These are phyloP conservation scores for Ameiurus melas DNA, from an alignment of 2,113 vertebrate species.

Conservation along the genomic window DNA sequence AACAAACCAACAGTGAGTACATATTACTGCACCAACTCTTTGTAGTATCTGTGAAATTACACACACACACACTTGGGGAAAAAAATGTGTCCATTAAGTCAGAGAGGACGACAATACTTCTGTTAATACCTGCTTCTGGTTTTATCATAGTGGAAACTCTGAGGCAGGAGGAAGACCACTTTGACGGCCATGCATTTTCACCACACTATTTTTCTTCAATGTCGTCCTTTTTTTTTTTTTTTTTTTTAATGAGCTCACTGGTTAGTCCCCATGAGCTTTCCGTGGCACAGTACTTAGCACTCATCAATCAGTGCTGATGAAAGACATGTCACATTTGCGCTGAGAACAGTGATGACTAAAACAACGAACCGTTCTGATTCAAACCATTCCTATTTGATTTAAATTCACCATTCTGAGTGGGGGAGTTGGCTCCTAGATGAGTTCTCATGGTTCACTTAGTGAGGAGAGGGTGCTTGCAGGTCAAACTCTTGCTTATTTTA, in stretches of 20 bases:
- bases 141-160: slow-evolving; percentile 65
- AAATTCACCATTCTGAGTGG: slow-evolving; percentile 32
- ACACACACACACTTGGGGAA: slow-evolving; percentile 12
- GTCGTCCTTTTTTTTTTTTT: slow-evolving; percentile 46
- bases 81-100: slow-evolving; percentile 41
- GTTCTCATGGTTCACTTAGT: slow-evolving; percentile 33
- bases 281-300: slow-evolving; percentile 38
- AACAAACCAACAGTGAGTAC: slow-evolving; percentile 28
- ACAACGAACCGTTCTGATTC: slow-evolving; percentile 51
- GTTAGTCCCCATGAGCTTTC: slow-evolving; percentile 44
- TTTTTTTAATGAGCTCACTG: slow-evolving; percentile 59
- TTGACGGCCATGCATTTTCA: slow-evolving; percentile 55
- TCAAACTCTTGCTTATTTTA: slow-evolving; percentile 44
- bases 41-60: slow-evolving; percentile 13
- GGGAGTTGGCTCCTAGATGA: slow-evolving; percentile 46
- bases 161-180: slow-evolving; percentile 50
- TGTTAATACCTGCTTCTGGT: slow-evolving; percentile 60
- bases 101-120: slow-evolving; percentile 48
- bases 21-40: slow-evolving; percentile 19
- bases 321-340: slow-evolving; percentile 51
- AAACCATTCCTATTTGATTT: slow-evolving; percentile 51
- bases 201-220: slow-evolving; percentile 54
- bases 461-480: slow-evolving; percentile 33
- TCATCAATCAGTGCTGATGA: slow-evolving; percentile 57
- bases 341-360: slow-evolving; percentile 56